These are phyloP conservation scores for Zosterops borbonicus DNA, from an alignment of 2,113 vertebrate genomes.

Conservation along the genomic window DNA sequence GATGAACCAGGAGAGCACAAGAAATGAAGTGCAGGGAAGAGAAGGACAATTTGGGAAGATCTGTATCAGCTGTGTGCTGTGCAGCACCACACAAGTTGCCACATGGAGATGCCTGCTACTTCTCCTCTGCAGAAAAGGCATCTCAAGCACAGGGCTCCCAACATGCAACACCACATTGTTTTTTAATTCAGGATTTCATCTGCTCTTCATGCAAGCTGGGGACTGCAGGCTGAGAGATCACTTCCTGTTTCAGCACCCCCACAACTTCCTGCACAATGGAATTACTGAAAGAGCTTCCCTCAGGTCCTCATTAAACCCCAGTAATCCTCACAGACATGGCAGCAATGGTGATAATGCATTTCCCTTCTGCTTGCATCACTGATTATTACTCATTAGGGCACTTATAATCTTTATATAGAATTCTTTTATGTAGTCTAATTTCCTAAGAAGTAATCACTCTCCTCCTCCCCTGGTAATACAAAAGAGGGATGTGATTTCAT, in stretches of 20 bases:
- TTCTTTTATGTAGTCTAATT: background rate
- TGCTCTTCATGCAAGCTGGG: background rate
- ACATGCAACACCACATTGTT: background rate
- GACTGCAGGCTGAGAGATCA: background rate
- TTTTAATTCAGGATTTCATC: background rate
- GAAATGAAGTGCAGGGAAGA: background rate
- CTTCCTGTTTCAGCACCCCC: too few species aligned
- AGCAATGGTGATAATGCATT: background rate
- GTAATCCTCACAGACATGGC: background rate
- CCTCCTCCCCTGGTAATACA: background rate
- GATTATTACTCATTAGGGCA: background rate
- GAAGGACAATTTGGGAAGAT: background rate
- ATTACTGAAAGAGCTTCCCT: background rate
- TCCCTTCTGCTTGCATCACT: background rate
- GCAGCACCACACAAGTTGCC: background rate
- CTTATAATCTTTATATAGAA: background rate
- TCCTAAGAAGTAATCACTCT: background rate
- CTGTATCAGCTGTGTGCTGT: accelerated
- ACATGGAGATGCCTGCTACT: background rate
- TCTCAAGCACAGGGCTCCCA: background rate
- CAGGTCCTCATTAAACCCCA: background rate
- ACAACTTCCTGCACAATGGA: background rate
- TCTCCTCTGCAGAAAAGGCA: background rate
- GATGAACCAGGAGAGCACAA: background rate
- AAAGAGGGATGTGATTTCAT: background rate